Conservation (phyloP, 2,797 vertebrate genomes). For the Galago senegalensis region DNA sequence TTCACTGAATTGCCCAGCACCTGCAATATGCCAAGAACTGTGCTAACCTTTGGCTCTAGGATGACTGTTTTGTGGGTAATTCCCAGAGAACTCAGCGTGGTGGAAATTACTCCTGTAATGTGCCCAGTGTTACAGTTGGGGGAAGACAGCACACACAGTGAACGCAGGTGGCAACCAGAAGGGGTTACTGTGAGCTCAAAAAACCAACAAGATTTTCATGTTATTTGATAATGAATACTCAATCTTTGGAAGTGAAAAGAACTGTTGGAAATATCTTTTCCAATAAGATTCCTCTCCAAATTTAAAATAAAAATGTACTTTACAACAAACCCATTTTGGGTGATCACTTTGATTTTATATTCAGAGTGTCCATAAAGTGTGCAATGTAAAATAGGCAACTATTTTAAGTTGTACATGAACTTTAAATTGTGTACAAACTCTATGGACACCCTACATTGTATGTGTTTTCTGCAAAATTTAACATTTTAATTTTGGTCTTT, state of each 20-base stretch:
- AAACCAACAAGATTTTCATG: not conserved
- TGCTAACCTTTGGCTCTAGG: not conserved
- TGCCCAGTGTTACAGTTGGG: no score
- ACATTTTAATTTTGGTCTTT: conserved; percentile 29
- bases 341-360: conserved; percentile 4
- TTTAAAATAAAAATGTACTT: not conserved
- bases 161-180: not conserved
- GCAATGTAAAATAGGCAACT: no score
- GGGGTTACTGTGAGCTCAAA: not conserved
- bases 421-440: no score
- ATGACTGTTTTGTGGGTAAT: not conserved
- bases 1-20: not conserved
- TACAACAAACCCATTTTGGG: not conserved
- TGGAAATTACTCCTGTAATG: conserved; percentile 29
- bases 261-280: not conserved
- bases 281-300: not conserved
- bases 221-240: not conserved
- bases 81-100: not conserved
- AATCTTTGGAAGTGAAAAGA: not conserved
- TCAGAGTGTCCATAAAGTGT: no score
- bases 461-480: conserved; percentile 26
- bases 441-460: not conserved
- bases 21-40: not conserved
- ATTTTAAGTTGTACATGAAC: no score
- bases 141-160: not conserved